A percentile compares a stretch with the other conserved stretches of the same genome.
Evolutionary conservation across 2,888 invertebrate genomes (phyloP).

Genomic region (Halictus quadricinctus): DNA sequence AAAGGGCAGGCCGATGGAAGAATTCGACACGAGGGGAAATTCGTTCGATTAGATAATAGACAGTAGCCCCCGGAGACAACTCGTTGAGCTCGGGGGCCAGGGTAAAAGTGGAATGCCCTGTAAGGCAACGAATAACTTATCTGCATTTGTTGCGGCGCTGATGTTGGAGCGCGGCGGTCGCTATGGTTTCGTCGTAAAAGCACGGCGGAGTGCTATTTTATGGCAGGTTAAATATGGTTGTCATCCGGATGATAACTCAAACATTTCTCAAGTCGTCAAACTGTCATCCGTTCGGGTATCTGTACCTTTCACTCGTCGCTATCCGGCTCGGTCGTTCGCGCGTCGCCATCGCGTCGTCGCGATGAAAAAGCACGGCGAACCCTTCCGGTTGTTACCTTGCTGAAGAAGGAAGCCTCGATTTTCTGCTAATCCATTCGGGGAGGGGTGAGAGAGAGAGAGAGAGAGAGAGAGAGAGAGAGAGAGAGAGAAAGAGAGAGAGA

Average conservation of each 20-base stretch:
- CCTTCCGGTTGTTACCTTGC: constrained; percentile 29
- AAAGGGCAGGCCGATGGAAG: constrained; percentile 21
- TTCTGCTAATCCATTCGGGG: constrained; percentile 1
- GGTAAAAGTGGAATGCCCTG: constrained; percentile 56
- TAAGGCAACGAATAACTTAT: constrained; percentile 51
- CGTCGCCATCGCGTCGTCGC: background rate
- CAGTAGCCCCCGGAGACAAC: constrained; percentile 40
- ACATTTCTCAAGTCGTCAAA: constrained; percentile 70
- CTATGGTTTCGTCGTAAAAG: constrained; percentile 62
- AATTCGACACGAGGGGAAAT: constrained; percentile 32
- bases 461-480: background rate
- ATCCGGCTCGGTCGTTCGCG: constrained; percentile 43
- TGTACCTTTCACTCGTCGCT: constrained; percentile 60
- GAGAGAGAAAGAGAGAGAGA: background rate
- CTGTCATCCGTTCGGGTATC: constrained; percentile 64
- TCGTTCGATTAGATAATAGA: constrained; percentile 47
- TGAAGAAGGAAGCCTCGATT: constrained; percentile 22
- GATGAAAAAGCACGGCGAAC: constrained; percentile 19
- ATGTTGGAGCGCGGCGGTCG: constrained; percentile 23
- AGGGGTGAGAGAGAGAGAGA: too few species aligned
- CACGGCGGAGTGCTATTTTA: constrained; percentile 67
- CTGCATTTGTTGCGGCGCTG: constrained; percentile 41
- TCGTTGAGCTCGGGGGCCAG: constrained; percentile 23
- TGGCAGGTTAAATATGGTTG: constrained; percentile 66
- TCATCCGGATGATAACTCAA: constrained; percentile 69